Evolutionary conservation across 2,888 invertebrate genomes (phyloP), one percentile per base, ranked within the genome.

Genomic region (Atrina japonica): DNA sequence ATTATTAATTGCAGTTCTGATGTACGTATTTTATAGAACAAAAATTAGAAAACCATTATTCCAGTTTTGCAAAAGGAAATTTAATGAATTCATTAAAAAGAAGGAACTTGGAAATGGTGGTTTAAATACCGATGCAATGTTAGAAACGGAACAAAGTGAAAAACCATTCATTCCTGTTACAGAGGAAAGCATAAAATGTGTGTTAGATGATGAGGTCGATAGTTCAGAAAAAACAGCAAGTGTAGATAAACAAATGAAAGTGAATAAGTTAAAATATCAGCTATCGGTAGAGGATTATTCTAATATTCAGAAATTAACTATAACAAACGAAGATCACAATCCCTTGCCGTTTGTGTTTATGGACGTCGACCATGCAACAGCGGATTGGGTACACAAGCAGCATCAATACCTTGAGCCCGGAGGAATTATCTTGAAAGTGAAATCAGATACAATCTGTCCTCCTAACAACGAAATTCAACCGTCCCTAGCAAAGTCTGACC

Each of bases 311-410:
- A 64, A 49, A 27, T 40, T 69, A 30, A 64, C 69, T 21, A 56
- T 69, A 14, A 47, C 63, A 23, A 58, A 72, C 3, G 66, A 72
- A 21, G 66, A 66, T 21, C 21, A 49, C 9, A 56, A 72, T 18
- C 59, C 55, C 16, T 58, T 67, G n/a, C 71, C 71, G 2, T 58
- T 72, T 45, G 66, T 72, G 35, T 66, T 72, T 30, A 63, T 72
- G 67, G 71, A 72, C 30, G 67, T 67, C 40, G 66, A 72, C 52
- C 41, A 40, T 41, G 66, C 61, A 30, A 72, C 71, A 2, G 71
- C 71, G 14, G 71, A 72, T 45, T 72, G 71, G 71, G 71, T 72
- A 16, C 71, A 72, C 27, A 63, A 72, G 59, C 71, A 72, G 27
- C 67, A 72, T 30, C 56, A 60, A 14, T 67, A 58, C 58, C 58